phyloP scores from a whole-genome alignment of 2,888 invertebrate species.

The Oeneis ivallda region DNA sequence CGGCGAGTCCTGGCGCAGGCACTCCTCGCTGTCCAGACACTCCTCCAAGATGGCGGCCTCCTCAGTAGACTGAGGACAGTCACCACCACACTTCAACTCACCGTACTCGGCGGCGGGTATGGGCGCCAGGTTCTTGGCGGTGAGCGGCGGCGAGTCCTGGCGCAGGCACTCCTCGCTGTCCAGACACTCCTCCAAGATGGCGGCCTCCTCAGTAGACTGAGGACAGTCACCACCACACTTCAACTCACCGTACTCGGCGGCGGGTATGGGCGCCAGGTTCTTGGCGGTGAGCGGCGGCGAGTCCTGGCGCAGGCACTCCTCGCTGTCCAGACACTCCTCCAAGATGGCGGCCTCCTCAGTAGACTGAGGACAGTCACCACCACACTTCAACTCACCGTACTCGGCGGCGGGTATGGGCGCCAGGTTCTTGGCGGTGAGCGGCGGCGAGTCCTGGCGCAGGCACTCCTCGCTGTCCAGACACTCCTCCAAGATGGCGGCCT shows the following conservation, averaged over 20 bases:
- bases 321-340: conserved; percentile 55
- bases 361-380: too few species aligned
- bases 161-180: conserved; percentile 43
- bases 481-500: conserved; percentile 58
- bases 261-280: conserved; percentile 51
- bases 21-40: conserved; percentile 47
- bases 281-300: conserved; percentile 47
- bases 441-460: conserved; percentile 45
- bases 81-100: not conserved
- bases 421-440: conserved; percentile 47
- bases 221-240: too few species aligned
- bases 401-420: conserved; percentile 55
- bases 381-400: conserved; percentile 48
- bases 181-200: conserved; percentile 59
- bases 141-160: conserved; percentile 46
- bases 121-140: conserved; percentile 50
- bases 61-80: conserved; percentile 21
- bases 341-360: conserved; percentile 51
- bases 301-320: conserved; percentile 43
- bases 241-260: conserved; percentile 54
- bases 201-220: conserved; percentile 42
- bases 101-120: conserved; percentile 57
- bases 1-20: conserved; percentile 44
- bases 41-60: conserved; percentile 58
- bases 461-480: conserved; percentile 47